phyloP scores from a whole-genome alignment of 2,888 invertebrate species.

The Euplexia lucipara region DNA sequence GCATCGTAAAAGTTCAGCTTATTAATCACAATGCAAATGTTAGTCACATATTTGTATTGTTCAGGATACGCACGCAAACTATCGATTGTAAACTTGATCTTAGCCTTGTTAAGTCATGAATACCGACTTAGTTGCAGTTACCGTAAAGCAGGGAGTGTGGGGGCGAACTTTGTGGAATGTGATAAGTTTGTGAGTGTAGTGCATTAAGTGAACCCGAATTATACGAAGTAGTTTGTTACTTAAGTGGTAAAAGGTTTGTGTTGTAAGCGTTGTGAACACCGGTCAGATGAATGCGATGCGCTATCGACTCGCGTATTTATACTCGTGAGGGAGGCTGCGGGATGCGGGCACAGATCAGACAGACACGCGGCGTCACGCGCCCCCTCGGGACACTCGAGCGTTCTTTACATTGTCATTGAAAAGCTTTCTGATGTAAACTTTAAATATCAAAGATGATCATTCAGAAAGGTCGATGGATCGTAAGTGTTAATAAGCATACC shows the following conservation, averaged over 20 bases:
- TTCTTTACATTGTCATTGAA: slow-evolving; percentile 61
- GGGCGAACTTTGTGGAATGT: slow-evolving; percentile 53
- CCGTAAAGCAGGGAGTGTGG: slow-evolving; percentile 21
- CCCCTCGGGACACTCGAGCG: slow-evolving; percentile 28
- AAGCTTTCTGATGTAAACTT: slow-evolving; percentile 52
- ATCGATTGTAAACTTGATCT: slow-evolving; percentile 53
- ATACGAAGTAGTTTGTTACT: slow-evolving; percentile 51
- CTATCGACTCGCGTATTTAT: slow-evolving; percentile 82
- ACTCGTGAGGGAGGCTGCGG: slow-evolving; percentile 69
- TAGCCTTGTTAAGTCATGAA: slow-evolving; percentile 36
- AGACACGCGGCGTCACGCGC: slow-evolving; percentile 38
- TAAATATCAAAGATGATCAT: slow-evolving; percentile 24
- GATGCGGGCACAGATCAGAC: slow-evolving; percentile 68
- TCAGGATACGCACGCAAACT: slow-evolving; percentile 25
- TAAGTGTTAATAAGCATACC: neutral
- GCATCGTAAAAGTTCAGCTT: slow-evolving; percentile 9
- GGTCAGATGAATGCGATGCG: slow-evolving; percentile 74
- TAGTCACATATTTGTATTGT: slow-evolving; percentile 12
- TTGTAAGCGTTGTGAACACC: slow-evolving; percentile 66
- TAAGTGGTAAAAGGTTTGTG: slow-evolving; percentile 65
- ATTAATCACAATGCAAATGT: slow-evolving; percentile 31
- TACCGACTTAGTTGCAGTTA: slow-evolving; percentile 38
- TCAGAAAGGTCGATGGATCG: slow-evolving; percentile 5
- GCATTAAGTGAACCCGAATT: slow-evolving; percentile 49
- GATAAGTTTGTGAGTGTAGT: slow-evolving; percentile 44